Conservation (phyloP, 2,797 vertebrate genomes). For the Rhynchotus rufescens region DNA sequence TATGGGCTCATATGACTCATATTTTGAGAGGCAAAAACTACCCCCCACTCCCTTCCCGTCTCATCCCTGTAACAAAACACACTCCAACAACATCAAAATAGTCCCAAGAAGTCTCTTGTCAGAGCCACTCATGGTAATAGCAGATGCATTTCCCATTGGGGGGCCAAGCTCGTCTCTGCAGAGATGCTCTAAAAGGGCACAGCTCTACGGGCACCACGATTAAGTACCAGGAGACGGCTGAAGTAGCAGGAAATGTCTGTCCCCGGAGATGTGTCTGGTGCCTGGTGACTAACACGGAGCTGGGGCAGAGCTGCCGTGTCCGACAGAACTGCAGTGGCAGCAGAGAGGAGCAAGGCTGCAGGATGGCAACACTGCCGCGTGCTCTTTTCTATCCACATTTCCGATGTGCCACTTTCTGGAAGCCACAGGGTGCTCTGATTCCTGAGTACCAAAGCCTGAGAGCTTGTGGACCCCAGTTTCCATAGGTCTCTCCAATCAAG, state of each 20-base stretch:
- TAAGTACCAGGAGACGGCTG: background rate
- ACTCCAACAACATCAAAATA: background rate
- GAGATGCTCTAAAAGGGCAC: background rate
- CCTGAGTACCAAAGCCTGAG: background rate
- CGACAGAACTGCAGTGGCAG: rapidly evolving
- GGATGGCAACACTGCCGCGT: rapidly evolving
- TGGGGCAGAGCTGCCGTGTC: background rate
- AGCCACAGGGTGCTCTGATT: background rate
- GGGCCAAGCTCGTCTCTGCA: background rate
- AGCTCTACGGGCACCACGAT: background rate
- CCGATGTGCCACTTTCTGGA: background rate
- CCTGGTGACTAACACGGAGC: background rate
- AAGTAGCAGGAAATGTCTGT: background rate
- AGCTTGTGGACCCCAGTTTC: rapidly evolving
- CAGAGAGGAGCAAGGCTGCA: background rate
- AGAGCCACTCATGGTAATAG: background rate
- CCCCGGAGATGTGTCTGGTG: background rate
- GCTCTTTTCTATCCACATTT: background rate
- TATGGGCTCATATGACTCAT: background rate
- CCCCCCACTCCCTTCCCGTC: background rate
- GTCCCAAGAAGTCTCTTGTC: conserved; percentile 3
- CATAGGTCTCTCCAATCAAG: background rate
- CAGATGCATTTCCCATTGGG: background rate
- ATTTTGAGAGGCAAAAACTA: background rate
- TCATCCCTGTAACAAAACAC: background rate